Evolutionary conservation across 1,140 invertebrate genomes (phyloP), one percentile per base, ranked within the genome.

Genomic region (Metopolophium dirhodum): DNA sequence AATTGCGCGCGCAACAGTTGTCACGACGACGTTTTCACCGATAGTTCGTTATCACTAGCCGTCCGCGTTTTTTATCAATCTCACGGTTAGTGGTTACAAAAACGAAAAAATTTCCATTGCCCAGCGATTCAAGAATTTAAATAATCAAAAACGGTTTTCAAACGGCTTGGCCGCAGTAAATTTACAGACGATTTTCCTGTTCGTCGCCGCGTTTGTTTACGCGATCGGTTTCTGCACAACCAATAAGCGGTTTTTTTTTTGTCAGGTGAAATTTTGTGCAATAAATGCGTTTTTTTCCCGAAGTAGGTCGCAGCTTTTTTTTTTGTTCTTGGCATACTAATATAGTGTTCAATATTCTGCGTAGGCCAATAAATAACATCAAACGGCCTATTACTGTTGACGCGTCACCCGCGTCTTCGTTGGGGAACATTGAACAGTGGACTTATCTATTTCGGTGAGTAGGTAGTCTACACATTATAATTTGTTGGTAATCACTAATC

Each of bases 291-390:
- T 86, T 86, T 92, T 85, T 85, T 54, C 20, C 41, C 91, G 35
- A 93, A 93, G 91, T 93, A 93, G 91, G 91, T 93, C 91, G 91
- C 91, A 86, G 37, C 49, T 93, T 93, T 57, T 86, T 83, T 92
- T 91, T n/a, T 68, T 30, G 37, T 86, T 93, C 49, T 49, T n/a
- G 77, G 7, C 82, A 45, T 57, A 54, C 91, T 83, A n/a, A 89
- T 23, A 41, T 35, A 88, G 88, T 89, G 88, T 89, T 57, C 4
- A 89, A 54, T 49, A 87, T 57, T 57, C 35, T 37, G 51, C 35
- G 35, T 26, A 41, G 8, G 51, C 11, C 9, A 57, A 89, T 77
- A 77, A 57, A 54, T 11, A 41, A 18, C 23, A 23, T 30, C 20
- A 57, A 41, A 57, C 88, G 9, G 37, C 22, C n/a, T 30, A 77